Conservation (phyloP, 2,888 invertebrate genomes). For the Drosophila pseudotakahashii region DNA sequence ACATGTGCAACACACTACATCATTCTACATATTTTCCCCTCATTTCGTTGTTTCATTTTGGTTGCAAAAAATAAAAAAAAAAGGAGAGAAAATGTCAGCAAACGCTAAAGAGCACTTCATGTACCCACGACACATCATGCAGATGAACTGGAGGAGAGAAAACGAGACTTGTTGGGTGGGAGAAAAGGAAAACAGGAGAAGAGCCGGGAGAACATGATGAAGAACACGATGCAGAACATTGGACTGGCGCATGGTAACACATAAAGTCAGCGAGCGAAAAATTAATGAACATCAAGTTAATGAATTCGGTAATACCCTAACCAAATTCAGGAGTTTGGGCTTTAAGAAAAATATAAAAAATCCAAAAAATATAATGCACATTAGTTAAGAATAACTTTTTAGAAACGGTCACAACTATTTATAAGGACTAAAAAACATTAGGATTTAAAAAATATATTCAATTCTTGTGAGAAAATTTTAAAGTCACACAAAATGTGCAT, state of each 20-base stretch:
- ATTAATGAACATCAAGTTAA: slow-evolving; percentile 16
- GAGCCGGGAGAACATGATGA: slow-evolving; percentile 52
- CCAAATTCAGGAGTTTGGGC: neutral
- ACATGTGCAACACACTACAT: slow-evolving; percentile 18
- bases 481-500: slow-evolving; percentile 5
- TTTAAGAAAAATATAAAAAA: neutral
- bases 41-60: slow-evolving; percentile 26
- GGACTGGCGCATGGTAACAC: slow-evolving; percentile 42
- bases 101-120: slow-evolving; percentile 73
- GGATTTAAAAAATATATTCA: neutral
- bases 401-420: neutral
- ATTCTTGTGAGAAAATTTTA: neutral
- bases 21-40: slow-evolving; percentile 23
- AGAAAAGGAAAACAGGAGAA: slow-evolving; percentile 8
- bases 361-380: neutral
- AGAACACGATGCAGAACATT: slow-evolving; percentile 46
- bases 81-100: slow-evolving; percentile 66
- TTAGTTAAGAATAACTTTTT: neutral
- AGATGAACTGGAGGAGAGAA: slow-evolving; percentile 25
- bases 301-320: slow-evolving; percentile 37
- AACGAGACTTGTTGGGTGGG: slow-evolving; percentile 11
- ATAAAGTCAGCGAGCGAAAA: slow-evolving; percentile 25
- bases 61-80: slow-evolving; percentile 37
- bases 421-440: too few species aligned
- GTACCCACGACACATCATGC: slow-evolving; percentile 44